Evolutionary conservation across 2,113 vertebrate species (phyloP), one percentile per base, ranked within the genome.

Genomic region (Calidris pugnax): DNA sequence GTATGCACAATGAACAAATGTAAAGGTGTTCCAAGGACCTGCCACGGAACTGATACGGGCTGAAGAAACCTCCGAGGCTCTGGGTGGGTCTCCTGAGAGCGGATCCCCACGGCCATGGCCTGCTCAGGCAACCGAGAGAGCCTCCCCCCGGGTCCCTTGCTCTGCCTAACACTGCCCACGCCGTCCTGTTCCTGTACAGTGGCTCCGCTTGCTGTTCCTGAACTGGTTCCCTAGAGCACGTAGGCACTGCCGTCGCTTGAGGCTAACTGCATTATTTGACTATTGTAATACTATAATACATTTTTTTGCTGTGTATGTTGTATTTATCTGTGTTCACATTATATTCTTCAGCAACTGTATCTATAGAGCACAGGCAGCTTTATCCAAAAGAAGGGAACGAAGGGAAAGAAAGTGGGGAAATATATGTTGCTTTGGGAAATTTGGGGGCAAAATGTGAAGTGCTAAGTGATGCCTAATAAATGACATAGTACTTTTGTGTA

Each of bases 221-320:
- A 95, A 93, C 85, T 87, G 90, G 90, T 92, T 95, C 89, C 89
- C 86, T 72, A 30, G 43, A 96, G 94, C 93, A 78, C 85, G 50
- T 74, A 87, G 83, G 85, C 85, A 73, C 89, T 93, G 94, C 95
- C 33, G 0, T 69, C 89, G 96, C 93, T 95, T 87, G 87, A 93
- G 85, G 91, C 95, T 95, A 63, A 89, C 67, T 23, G n/a, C 89
- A 20, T 97, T 95, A 89, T 94, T 74, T 96, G 95, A 92, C 94
- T 96, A 94, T 95, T 84, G 89, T 96, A 96, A 94, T 92, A 67
- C 87, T 97, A 73, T 92, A 84, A 95, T 90, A 51, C 92, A 87
- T 96, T 96, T 95, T 95, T 93, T 96, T 97, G 96, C 95, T 77
- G 93, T 97, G 90, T 96, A 93, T 73, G 84, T 87, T 95, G 94